Evolutionary conservation across 1,140 invertebrate genomes (phyloP), one percentile per base, ranked within the genome.

Genomic region (Drosophila rufa): DNA sequence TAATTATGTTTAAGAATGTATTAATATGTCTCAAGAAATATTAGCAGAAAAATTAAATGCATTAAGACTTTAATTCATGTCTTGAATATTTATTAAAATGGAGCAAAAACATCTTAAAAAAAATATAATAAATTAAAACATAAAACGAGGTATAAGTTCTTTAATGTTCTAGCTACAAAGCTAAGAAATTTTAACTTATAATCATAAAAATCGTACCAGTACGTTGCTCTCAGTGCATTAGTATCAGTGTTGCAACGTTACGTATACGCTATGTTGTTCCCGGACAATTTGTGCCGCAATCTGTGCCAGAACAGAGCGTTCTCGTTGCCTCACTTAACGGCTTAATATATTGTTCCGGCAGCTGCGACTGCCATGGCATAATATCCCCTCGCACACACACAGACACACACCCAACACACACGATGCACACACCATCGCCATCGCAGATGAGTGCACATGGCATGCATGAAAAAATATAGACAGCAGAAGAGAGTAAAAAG

Each of bases 311-410:
- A 50, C 76, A 80, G 59, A 67, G 69, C 73, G 53, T 47, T 33
- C 75, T 61, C 67, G 74, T 60, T 78, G 77, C 80, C 85, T 87
- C 84, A 89, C 84, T 89, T 89, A 89, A 89, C 85, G 75, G 85
- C 79, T 89, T 89, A 89, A 89, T 89, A 89, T 90, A 90, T 89
- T 90, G 85, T 89, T 81, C 73, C 85, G 70, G 85, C 85, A 85
- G 81, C 81, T 81, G 84, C 78, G 69, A 47, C 66, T 73, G 66
- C 67, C 69, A 50, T 60, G 69, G 80, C 84, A 87, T 87, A 89
- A 87, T 89, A 65, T 62, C 68, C 62, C 43, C 57, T 40, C 66
- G 36, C 53, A 67, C 47, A 74, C 38, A 58, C 65, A 38, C 40
- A 48, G 1, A 47, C 19, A 43, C 43, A 47, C 25, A 50, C 36